These are phyloP conservation scores for Engystomops pustulosus DNA, from an alignment of 2,113 vertebrate genomes.

Conservation along the genomic window DNA sequence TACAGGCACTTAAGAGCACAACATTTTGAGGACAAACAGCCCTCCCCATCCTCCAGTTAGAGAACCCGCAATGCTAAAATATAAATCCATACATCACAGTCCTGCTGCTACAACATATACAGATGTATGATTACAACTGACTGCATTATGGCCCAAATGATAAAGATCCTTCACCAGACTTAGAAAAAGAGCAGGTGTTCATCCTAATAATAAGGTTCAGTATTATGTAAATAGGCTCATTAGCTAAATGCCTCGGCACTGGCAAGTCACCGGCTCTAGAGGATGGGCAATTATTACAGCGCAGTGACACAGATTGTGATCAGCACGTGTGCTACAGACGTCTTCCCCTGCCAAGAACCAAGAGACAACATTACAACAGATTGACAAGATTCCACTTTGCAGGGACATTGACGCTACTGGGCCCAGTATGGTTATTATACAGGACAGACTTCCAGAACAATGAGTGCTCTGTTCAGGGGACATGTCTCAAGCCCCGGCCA, in stretches of 20 bases:
- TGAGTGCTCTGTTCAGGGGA: background rate
- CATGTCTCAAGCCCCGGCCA: background rate
- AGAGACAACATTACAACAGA: background rate
- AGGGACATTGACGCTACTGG: background rate
- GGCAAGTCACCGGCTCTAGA: background rate
- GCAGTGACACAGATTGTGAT: conserved; percentile 26
- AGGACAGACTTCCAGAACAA: background rate
- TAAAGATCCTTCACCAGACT: background rate
- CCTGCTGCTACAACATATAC: no score
- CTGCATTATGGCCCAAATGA: no score
- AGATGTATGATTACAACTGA: no score
- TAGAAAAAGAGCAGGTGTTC: background rate
- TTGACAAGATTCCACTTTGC: background rate
- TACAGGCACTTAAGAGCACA: no score
- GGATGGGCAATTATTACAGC: background rate
- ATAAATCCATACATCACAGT: no score
- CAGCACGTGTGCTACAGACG: background rate
- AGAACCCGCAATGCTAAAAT: no score
- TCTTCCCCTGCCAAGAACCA: background rate
- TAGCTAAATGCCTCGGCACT: background rate
- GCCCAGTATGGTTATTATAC: background rate
- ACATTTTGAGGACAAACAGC: no score
- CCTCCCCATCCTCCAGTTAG: no score
- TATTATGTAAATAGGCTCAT: background rate
- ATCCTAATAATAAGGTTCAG: background rate